Conservation (phyloP, 1,140 invertebrate genomes). For the Pissodes strobi region DNA sequence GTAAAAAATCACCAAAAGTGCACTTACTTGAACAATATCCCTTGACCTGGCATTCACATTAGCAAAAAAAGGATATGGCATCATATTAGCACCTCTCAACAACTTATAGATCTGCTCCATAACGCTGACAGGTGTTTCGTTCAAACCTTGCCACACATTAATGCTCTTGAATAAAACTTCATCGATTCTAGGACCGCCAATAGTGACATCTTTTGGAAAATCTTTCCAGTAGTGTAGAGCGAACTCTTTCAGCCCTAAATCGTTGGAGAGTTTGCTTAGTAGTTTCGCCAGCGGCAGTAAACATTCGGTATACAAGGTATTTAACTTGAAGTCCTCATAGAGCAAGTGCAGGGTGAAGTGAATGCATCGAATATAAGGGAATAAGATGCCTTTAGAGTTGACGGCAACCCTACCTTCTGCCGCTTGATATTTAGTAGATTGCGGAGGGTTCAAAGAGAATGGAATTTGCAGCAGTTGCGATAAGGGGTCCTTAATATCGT, state of each 20-base stretch:
- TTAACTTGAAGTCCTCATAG: slow-evolving; percentile 90
- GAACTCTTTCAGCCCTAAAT: slow-evolving; percentile 75
- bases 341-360: slow-evolving; percentile 84
- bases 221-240: slow-evolving; percentile 84
- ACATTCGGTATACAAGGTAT: slow-evolving; percentile 70
- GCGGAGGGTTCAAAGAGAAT: too few relatives aligned
- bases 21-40: slow-evolving; percentile 71
- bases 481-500: slow-evolving; percentile 6
- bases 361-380: slow-evolving; percentile 73
- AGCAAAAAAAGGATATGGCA: slow-evolving; percentile 71
- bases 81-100: slow-evolving; percentile 58
- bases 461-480: slow-evolving; percentile 6
- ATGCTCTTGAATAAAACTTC: slow-evolving; percentile 65
- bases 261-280: slow-evolving; percentile 77
- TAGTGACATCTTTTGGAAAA: slow-evolving; percentile 68
- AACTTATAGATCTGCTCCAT: slow-evolving; percentile 72
- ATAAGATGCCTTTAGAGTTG: slow-evolving; percentile 66
- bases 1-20: too few relatives aligned
- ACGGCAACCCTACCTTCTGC: too few relatives aligned
- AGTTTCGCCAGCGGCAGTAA: slow-evolving; percentile 72
- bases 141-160: slow-evolving; percentile 65
- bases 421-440: neutral
- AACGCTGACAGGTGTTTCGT: slow-evolving; percentile 68
- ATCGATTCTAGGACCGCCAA: slow-evolving; percentile 28
- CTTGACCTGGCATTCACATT: slow-evolving; percentile 73